Evolutionary conservation across 2,113 vertebrate genomes (phyloP), one percentile per base, ranked within the genome.

Genomic region (Pelobates fuscus): DNA sequence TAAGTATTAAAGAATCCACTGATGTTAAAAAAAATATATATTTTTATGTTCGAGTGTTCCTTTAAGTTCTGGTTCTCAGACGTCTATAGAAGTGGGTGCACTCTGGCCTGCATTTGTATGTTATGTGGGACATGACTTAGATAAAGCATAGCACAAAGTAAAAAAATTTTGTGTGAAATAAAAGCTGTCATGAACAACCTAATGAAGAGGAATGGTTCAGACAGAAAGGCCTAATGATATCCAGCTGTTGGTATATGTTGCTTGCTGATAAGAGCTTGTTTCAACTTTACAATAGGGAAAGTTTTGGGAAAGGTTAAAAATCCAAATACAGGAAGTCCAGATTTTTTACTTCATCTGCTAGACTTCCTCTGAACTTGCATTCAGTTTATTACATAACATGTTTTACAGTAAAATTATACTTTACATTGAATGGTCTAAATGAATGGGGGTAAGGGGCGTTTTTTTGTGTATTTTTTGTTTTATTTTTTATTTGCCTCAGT

Each of bases 201-300:
- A 91, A 93, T 91, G 91, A 93, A 95, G 94, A 95, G 94, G 93
- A 96, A 97, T 93, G 92, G 94, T 92, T 92, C 80, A 70, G 91
- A 91, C 90, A 91, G 91, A 90, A 84, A 82, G 80, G 82, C 83
- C 86, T 97, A 96, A 98, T 95, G 91, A 87, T 89, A 92, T 91
- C 94, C 96, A 98, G 94, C 94, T 98, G 96, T 93, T 91, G 86
- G 84, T 87, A 87, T 82, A 87, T 88, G 89, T 78, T 82, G 83
- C 78, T 86, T 23, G 2, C 87, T 88, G 90, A 91, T 92, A 91
- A 92, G 86, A 88, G 84, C 86, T 84, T 86, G 85, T 88, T 89
- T 86, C 83, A 89, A 86, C 83, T 87, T 89, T 82, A 89, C 81
- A 87, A 89, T 85, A 82, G 83, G 87, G 83, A 89, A 87, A 86